A percentile compares a stretch with the other conserved stretches of the same genome.
Evolutionary conservation across 2,888 invertebrate genomes (phyloP).

Genomic region (Cataglyphis livida): DNA sequence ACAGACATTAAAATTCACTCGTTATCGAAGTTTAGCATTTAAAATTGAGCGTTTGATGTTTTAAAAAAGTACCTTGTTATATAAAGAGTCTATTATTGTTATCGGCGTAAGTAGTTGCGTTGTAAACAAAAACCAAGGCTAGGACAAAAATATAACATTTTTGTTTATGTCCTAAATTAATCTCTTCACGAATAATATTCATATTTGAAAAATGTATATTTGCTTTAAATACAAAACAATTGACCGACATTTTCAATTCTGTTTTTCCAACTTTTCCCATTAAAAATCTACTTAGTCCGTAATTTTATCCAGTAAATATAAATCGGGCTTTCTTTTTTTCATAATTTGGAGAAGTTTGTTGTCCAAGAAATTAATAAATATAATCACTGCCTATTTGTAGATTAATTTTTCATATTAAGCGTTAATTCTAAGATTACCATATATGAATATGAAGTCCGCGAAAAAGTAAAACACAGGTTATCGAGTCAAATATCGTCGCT

Average conservation of each 20-base stretch:
- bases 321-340: background rate
- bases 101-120: constrained; percentile 13
- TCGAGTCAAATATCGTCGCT: constrained; percentile 40
- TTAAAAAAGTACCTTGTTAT: constrained; percentile 44
- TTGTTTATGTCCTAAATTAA: constrained; percentile 18
- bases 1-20: constrained; percentile 52
- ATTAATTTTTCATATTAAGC: background rate
- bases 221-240: background rate
- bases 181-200: background rate
- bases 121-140: constrained; percentile 9
- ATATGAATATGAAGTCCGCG: background rate
- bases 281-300: background rate
- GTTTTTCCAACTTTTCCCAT: background rate
- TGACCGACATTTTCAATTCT: background rate
- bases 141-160: constrained; percentile 27
- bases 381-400: background rate
- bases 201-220: background rate
- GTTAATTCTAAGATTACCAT: background rate
- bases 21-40: constrained; percentile 52
- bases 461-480: constrained; percentile 1
- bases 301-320: background rate
- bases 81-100: constrained; percentile 42
- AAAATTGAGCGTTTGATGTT: constrained; percentile 42
- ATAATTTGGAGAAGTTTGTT: background rate
- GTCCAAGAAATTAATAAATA: background rate